phyloP scores from a whole-genome alignment of 2,888 invertebrate species.

The Magallana nippona region DNA sequence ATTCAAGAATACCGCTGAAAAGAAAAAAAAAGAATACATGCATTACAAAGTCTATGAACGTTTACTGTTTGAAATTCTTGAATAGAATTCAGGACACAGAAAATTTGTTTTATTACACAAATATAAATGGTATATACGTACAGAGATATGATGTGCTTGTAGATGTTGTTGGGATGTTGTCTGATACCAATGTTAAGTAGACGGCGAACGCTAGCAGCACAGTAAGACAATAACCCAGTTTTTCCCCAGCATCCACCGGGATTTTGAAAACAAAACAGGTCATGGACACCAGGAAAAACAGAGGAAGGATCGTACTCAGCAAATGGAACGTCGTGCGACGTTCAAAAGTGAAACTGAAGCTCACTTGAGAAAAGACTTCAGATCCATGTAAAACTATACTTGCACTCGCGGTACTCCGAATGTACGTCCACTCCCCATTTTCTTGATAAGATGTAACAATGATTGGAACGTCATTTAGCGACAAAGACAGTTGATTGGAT shows the following conservation, averaged over 20 bases:
- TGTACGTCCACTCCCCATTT: slow-evolving; percentile 33
- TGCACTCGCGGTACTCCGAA: not conserved
- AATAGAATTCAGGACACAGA: no score
- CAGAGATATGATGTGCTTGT: slow-evolving; percentile 21
- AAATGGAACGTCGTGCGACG: slow-evolving; percentile 32
- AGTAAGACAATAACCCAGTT: slow-evolving; percentile 30
- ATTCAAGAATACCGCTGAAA: slow-evolving; percentile 3
- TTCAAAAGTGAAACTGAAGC: slow-evolving; percentile 30
- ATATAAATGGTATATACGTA: not conserved
- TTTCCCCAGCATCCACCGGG: slow-evolving; percentile 38
- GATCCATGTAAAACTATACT: not conserved
- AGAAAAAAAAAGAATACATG: not conserved
- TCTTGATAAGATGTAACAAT: slow-evolving; percentile 21
- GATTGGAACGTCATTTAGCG: not conserved
- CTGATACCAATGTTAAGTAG: slow-evolving; percentile 35
- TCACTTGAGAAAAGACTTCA: slow-evolving; percentile 3
- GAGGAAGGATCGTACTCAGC: slow-evolving; percentile 16
- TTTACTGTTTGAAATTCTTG: no score
- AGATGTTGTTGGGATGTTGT: slow-evolving; percentile 36
- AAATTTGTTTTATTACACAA: no score
- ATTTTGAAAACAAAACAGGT: slow-evolving; percentile 39
- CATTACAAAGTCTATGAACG: no score
- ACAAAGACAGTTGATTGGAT: slow-evolving; percentile 42
- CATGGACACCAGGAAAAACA: slow-evolving; percentile 21
- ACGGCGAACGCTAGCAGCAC: slow-evolving; percentile 37